These are phyloP conservation scores for Phoxinus phoxinus DNA, from an alignment of 2,113 vertebrate genomes.

Conservation along the genomic window DNA sequence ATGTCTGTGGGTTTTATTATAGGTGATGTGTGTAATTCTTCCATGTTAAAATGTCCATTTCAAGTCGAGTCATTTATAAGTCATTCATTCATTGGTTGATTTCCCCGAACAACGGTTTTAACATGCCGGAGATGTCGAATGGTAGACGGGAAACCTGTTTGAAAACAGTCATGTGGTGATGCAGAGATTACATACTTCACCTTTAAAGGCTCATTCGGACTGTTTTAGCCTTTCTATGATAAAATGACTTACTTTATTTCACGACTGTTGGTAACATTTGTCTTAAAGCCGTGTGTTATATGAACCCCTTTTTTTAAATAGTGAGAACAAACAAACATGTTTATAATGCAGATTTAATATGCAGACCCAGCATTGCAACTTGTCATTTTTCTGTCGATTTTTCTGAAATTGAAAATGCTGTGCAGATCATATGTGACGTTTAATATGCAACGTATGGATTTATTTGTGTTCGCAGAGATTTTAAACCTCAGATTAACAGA, in stretches of 20 bases:
- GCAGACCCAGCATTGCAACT: not conserved
- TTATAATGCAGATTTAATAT: not conserved
- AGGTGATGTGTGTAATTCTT: slow-evolving; percentile 17
- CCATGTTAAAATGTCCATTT: not conserved
- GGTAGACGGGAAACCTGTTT: not conserved
- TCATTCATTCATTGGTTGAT: not conserved
- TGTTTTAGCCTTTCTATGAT: slow-evolving; percentile 1
- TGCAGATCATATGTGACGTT: not conserved
- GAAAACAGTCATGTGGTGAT: not conserved
- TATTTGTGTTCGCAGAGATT: not conserved
- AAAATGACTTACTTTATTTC: slow-evolving; percentile 40
- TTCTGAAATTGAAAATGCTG: not conserved
- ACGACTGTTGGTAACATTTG: slow-evolving; percentile 30
- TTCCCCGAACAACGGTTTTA: not conserved
- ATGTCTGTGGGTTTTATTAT: slow-evolving; percentile 50
- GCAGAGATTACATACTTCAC: not conserved
- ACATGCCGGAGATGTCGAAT: not conserved
- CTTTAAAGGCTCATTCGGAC: not conserved
- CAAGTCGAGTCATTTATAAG: not conserved
- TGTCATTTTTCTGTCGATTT: not conserved
- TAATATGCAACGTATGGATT: not conserved
- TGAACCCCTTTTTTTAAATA: not conserved
- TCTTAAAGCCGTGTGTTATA: slow-evolving; percentile 22
- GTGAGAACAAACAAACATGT: not conserved
- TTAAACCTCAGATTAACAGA: not conserved